Percentiles rank a stretch among this genome's conserved stretches.
Conservation (phyloP, 1,140 invertebrate species). For the Scylla paramamosain region DNA sequence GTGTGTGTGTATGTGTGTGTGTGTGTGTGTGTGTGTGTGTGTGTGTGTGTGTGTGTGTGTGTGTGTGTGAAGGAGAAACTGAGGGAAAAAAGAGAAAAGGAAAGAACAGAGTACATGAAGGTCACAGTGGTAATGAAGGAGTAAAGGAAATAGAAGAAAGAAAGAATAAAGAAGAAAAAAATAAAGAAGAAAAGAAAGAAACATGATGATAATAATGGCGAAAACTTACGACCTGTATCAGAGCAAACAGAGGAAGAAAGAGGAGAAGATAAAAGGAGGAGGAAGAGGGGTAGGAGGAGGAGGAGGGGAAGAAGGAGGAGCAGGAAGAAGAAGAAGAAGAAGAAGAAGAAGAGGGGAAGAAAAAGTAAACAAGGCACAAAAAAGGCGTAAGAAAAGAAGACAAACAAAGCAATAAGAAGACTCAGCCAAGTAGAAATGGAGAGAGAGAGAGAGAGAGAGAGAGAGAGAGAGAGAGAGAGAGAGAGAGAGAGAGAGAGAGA, state of each 20-base stretch:
- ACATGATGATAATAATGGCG: too few species aligned
- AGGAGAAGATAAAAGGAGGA: background rate
- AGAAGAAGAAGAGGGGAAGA: background rate
- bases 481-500: constrained; percentile 43
- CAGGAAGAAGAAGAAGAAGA: background rate
- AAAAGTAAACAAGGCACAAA: background rate
- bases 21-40: background rate
- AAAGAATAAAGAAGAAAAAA: too few species aligned
- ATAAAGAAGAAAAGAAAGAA: too few species aligned
- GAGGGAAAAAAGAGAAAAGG: too few species aligned
- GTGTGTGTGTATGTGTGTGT: background rate
- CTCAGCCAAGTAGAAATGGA: background rate
- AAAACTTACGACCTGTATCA: too few species aligned
- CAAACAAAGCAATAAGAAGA: background rate
- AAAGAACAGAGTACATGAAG: too few species aligned
- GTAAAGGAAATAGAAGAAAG: too few species aligned
- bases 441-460: background rate
- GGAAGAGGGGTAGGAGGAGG: background rate
- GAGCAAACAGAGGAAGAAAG: too few species aligned
- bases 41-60: background rate
- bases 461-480: constrained; percentile 32
- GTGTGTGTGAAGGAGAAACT: background rate
- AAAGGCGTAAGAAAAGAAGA: too few species aligned
- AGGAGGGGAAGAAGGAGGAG: background rate
- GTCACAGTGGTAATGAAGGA: too few species aligned